A percentile compares a stretch with the other conserved stretches of the same genome.
Conservation (phyloP, 2,888 invertebrate species). For the Autographa pulchrina region DNA sequence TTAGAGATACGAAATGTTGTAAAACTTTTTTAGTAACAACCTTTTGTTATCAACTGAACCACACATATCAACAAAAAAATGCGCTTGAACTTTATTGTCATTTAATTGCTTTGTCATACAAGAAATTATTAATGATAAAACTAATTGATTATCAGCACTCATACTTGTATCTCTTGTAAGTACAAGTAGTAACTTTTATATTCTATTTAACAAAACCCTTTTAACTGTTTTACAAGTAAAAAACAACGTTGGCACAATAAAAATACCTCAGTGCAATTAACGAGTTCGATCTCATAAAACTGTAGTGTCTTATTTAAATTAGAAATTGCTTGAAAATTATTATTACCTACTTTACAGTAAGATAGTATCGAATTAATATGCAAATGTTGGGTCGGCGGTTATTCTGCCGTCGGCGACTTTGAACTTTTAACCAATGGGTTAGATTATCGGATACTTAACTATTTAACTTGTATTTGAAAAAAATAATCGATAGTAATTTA, state of each 20-base stretch:
- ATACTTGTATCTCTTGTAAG: background rate
- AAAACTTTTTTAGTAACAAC: too few relatives aligned
- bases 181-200: slow-evolving; percentile 24
- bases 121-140: too few relatives aligned
- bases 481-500: slow-evolving; percentile 38
- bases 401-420: slow-evolving; percentile 46
- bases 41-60: too few relatives aligned
- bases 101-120: too few relatives aligned
- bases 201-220: slow-evolving; percentile 24
- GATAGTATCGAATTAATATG: slow-evolving; percentile 48
- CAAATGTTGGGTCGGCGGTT: slow-evolving; percentile 35
- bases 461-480: slow-evolving; percentile 32
- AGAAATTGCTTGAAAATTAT: slow-evolving; percentile 51
- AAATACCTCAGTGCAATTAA: slow-evolving; percentile 32
- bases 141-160: too few relatives aligned
- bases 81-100: too few relatives aligned
- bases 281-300: slow-evolving; percentile 40
- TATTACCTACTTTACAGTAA: slow-evolving; percentile 30
- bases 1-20: too few relatives aligned
- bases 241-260: slow-evolving; percentile 15
- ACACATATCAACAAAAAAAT: too few relatives aligned
- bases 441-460: slow-evolving; percentile 26
- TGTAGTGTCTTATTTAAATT: slow-evolving; percentile 48
- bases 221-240: slow-evolving; percentile 21
- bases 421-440: slow-evolving; percentile 43